phyloP scores from a whole-genome alignment of 2,113 vertebrate genomes.

The Thermophis baileyi region DNA sequence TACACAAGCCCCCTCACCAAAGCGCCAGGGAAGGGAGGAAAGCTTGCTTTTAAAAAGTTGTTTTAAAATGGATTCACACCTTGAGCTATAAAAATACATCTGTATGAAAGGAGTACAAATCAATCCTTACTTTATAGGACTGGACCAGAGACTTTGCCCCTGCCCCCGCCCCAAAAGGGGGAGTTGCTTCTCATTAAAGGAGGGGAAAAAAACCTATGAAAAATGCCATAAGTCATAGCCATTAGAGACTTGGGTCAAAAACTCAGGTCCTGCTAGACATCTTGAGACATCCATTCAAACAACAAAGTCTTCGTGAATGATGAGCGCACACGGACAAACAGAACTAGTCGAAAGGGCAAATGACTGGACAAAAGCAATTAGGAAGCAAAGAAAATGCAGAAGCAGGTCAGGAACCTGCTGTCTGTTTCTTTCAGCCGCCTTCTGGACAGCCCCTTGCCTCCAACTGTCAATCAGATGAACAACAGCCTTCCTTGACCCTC shows the following conservation, averaged over 20 bases:
- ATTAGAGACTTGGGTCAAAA: not conserved
- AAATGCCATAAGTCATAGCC: not conserved
- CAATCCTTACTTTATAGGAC: not conserved
- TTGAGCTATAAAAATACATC: constrained; percentile 48
- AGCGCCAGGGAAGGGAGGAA: not conserved
- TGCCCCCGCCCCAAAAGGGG: not conserved
- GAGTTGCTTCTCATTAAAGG: too few relatives aligned
- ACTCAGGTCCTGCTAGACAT: not conserved
- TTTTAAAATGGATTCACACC: not conserved
- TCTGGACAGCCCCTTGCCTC: accelerated
- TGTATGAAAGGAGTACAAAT: constrained; percentile 25
- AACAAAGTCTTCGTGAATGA: not conserved
- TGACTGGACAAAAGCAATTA: constrained; percentile 28
- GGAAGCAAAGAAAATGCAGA: constrained; percentile 22
- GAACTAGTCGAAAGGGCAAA: constrained; percentile 13
- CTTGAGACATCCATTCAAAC: not conserved
- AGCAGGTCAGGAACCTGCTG: not conserved
- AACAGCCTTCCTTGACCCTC: constrained; percentile 13
- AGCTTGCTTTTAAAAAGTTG: not conserved
- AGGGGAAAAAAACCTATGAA: not conserved
- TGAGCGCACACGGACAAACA: not conserved
- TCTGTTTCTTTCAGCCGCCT: not conserved
- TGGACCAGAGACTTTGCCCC: not conserved
- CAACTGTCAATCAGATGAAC: not conserved
- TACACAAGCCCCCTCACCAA: not conserved